Base-by-base conservation (phyloP, 2,113 vertebrate genomes). In the Brachyistius frenatus region DNA sequence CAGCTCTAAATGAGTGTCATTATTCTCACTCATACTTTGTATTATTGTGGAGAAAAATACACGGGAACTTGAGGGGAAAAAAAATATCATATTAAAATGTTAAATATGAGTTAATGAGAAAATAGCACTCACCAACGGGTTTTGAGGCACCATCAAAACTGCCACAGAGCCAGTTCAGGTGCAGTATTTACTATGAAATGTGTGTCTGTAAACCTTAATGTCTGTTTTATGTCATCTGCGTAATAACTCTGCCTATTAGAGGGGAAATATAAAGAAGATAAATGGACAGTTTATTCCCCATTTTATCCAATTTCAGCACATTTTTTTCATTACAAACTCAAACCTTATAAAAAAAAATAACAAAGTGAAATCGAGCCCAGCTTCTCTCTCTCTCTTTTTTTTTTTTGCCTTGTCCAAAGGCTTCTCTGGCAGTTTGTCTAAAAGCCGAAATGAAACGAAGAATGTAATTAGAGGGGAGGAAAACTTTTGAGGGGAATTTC, bases 91-190 rank as follows among this genome's bases (percentile, higher is more conserved):
- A 91, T 94, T 91, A 91, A 92, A 91, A 90, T 89, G 66, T 91
- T 92, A 91, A 94, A 82, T 91, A 83, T 71, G 84, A 83, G 91
- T 91, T 93, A 94, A 94, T 95, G 93, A 94, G 91, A 91, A 94
- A 92, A 92, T 92, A 90, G 78, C 78, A 82, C 68, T 74, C 66
- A 65, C 61, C 30, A 75, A 82, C 85, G 84, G 65, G 92, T 90
- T 92, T 90, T 76, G 63, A 73, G 68, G 68, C 85, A 66, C 78
- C 76, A 71, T 89, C 85, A 83, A 73, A 90, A 74, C 64, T 77
- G 84, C 78, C 46, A 68, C 65, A 77, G 54, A 90, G 79, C 69
- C 64, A 37, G 77, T 83, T 83, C 80, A 86, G 91, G 92, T 90
- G 72, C 57, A 60, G 66, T 36, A 47, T 80, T 77, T 73, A 52